Evolutionary conservation across 2,113 vertebrate genomes (phyloP).

Genomic region (Sakesphorus luctuosus): DNA sequence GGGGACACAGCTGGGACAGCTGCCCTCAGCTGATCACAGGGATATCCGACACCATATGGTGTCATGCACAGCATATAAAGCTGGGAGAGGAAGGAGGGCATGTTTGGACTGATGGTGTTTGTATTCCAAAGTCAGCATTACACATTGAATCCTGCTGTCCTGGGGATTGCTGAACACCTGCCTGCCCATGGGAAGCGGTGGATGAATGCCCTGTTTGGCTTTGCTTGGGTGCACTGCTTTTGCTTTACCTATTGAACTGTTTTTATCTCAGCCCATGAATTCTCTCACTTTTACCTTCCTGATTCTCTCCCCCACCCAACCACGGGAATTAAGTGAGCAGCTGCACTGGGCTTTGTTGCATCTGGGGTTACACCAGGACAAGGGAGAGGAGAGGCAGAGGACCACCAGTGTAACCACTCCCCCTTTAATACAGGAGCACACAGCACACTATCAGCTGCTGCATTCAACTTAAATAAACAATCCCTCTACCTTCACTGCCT

Average conservation of each 20-base stretch:
- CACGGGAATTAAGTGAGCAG: background rate
- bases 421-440: background rate
- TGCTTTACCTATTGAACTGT: background rate
- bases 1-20: background rate
- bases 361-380: background rate
- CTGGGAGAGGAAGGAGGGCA: background rate
- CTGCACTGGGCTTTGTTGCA: background rate
- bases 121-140: background rate
- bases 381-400: background rate
- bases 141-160: background rate
- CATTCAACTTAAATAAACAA: background rate
- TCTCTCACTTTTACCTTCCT: background rate
- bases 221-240: background rate
- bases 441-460: background rate
- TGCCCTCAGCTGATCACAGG: background rate
- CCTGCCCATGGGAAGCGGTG: background rate
- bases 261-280: background rate
- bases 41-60: background rate
- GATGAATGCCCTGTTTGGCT: background rate
- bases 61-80: background rate
- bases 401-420: background rate
- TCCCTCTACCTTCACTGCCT: background rate
- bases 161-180: background rate
- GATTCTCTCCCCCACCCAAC: background rate
- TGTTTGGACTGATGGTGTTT: accelerated